Conservation (phyloP, 1,140 invertebrate genomes). For the Drosophila sturtevanti region DNA sequence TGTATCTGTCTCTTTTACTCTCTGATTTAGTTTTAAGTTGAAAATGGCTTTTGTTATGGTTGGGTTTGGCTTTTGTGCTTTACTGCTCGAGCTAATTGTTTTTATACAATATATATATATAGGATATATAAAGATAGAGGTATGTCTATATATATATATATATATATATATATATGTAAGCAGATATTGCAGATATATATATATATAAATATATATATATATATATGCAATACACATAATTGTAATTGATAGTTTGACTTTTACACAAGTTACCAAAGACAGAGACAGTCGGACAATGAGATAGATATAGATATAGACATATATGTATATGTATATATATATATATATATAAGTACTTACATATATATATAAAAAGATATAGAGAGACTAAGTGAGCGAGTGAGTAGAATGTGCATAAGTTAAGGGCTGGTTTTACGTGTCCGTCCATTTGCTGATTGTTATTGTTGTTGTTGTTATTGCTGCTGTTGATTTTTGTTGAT, state of each 20-base stretch:
- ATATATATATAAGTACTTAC: no score
- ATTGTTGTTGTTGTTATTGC: conserved; percentile 7
- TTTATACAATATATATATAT: conserved; percentile 40
- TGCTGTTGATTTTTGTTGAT: conserved; percentile 27
- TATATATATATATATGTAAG: background rate
- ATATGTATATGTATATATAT: no score
- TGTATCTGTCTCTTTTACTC: conserved; percentile 17
- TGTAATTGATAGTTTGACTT: conserved; percentile 80
- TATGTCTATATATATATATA: conserved; percentile 20
- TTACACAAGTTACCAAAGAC: conserved; percentile 20
- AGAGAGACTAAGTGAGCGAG: background rate
- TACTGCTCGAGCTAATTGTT: conserved; percentile 68
- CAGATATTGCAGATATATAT: conserved; percentile 2
- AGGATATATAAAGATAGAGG: background rate
- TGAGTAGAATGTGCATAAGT: conserved; percentile 64
- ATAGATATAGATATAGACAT: conserved; percentile 8
- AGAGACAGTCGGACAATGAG: background rate
- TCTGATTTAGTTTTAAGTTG: conserved; percentile 47
- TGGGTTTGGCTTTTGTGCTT: conserved; percentile 50
- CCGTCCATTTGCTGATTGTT: conserved; percentile 34
- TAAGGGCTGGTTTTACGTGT: conserved; percentile 59
- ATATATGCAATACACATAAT: conserved; percentile 55
- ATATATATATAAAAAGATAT: background rate
- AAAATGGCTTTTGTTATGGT: conserved; percentile 31
- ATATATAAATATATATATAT: background rate